Conservation (phyloP, 1,140 invertebrate genomes). For the Panagrolaimus sp. region DNA sequence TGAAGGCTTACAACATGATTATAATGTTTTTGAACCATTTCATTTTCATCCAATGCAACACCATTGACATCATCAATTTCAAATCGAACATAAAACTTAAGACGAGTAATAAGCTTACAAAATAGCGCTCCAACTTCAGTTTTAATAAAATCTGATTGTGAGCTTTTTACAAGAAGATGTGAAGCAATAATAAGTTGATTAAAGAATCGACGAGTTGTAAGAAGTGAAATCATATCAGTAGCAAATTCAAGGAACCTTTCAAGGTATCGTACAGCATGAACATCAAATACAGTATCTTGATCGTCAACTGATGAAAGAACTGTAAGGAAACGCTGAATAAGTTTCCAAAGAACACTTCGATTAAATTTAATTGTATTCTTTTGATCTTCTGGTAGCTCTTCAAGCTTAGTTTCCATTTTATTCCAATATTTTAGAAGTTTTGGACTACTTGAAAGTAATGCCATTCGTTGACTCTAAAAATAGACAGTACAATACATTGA, state of each 20-base stretch:
- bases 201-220: slow-evolving; percentile 86
- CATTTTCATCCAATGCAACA: slow-evolving; percentile 69
- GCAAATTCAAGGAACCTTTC: slow-evolving; percentile 91
- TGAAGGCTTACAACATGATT: slow-evolving; percentile 61
- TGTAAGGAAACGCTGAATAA: slow-evolving; percentile 83
- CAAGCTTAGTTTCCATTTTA: slow-evolving; percentile 76
- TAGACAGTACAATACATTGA: too few species aligned
- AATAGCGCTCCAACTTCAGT: slow-evolving; percentile 82
- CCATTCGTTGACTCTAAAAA: slow-evolving; percentile 68
- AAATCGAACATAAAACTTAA: slow-evolving; percentile 92
- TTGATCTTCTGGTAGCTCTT: slow-evolving; percentile 66
- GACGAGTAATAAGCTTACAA: slow-evolving; percentile 75
- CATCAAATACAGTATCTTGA: slow-evolving; percentile 57
- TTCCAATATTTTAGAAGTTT: slow-evolving; percentile 89
- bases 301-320: slow-evolving; percentile 70
- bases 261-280: slow-evolving; percentile 73
- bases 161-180: slow-evolving; percentile 83
- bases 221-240: slow-evolving; percentile 86
- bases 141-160: slow-evolving; percentile 65
- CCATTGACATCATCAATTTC: slow-evolving; percentile 95
- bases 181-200: slow-evolving; percentile 89
- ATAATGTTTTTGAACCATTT: slow-evolving; percentile 80
- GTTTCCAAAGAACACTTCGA: slow-evolving; percentile 74
- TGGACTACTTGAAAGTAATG: slow-evolving; percentile 76
- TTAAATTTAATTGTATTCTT: slow-evolving; percentile 76